phyloP scores from a whole-genome alignment of 2,113 vertebrate genomes.

The Thinocorus orbignyianus region DNA sequence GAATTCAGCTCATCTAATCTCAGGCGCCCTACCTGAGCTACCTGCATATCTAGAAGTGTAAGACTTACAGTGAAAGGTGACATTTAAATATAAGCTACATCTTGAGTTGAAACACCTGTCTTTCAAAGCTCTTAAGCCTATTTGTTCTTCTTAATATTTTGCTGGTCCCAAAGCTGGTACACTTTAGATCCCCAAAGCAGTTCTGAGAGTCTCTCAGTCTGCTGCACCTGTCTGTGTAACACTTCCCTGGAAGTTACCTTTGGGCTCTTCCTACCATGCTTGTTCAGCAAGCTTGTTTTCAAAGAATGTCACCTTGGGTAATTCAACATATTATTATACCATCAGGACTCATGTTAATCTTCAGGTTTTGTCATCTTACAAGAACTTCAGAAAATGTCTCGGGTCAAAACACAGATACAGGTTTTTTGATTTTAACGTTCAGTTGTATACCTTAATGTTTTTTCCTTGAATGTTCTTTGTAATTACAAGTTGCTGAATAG shows the following conservation, averaged over 20 bases:
- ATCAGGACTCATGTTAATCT: not conserved
- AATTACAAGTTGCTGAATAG: not conserved
- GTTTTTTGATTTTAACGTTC: accelerated
- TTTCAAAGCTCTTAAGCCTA: not conserved
- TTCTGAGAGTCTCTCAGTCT: not conserved
- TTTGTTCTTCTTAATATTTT: not conserved
- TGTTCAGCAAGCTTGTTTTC: not conserved
- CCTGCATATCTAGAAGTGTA: not conserved
- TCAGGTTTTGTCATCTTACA: not conserved
- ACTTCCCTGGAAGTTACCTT: not conserved
- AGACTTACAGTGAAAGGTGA: not conserved
- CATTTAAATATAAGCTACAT: not conserved
- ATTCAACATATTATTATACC: not conserved
- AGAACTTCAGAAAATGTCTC: not conserved
- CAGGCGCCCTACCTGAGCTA: not conserved
- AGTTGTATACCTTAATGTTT: not conserved
- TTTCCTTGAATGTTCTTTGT: not conserved
- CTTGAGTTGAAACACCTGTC: not conserved
- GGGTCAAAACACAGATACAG: not conserved
- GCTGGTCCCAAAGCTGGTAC: not conserved
- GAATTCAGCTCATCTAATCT: not conserved
- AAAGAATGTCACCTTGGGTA: not conserved
- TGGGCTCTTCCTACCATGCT: not conserved
- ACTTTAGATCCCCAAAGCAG: not conserved
- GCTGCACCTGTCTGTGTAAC: not conserved